Evolutionary conservation across 2,797 vertebrate genomes (phyloP).

Genomic region (Anniella stebbinsi): DNA sequence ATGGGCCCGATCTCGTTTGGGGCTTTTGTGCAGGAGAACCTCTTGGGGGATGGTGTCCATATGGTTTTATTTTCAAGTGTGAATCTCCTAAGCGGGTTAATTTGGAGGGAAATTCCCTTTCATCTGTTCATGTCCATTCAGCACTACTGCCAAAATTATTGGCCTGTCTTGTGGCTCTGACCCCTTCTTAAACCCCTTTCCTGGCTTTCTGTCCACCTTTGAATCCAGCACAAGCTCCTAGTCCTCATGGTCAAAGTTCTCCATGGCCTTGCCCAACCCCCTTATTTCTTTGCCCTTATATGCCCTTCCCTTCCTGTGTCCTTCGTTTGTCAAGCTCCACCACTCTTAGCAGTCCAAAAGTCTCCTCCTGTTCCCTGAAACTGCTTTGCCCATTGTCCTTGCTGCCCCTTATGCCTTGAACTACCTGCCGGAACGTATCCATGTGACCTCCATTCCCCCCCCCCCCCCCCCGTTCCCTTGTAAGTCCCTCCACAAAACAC

Average conservation of each 20-base stretch:
- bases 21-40: not conserved
- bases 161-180: not conserved
- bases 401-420: not conserved
- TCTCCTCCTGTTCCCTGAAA: not conserved
- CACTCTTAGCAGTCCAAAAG: not conserved
- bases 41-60: not conserved
- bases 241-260: not conserved
- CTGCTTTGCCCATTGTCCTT: too few relatives aligned
- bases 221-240: not conserved
- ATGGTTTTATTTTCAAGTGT: not conserved
- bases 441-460: too few relatives aligned
- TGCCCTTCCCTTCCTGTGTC: not conserved
- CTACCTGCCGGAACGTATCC: not conserved
- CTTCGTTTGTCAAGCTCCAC: not conserved
- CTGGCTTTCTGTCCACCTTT: not conserved
- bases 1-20: too few relatives aligned
- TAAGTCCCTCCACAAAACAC: too few relatives aligned
- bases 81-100: not conserved
- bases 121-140: not conserved
- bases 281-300: not conserved
- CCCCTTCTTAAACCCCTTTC: not conserved
- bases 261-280: not conserved
- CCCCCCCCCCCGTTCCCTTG: too few relatives aligned
- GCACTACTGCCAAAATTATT: not conserved
- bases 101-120: not conserved